Evolutionary conservation across 2,113 vertebrate species (phyloP), one percentile per base, ranked within the genome.

Genomic region (Nothocercus julius): DNA sequence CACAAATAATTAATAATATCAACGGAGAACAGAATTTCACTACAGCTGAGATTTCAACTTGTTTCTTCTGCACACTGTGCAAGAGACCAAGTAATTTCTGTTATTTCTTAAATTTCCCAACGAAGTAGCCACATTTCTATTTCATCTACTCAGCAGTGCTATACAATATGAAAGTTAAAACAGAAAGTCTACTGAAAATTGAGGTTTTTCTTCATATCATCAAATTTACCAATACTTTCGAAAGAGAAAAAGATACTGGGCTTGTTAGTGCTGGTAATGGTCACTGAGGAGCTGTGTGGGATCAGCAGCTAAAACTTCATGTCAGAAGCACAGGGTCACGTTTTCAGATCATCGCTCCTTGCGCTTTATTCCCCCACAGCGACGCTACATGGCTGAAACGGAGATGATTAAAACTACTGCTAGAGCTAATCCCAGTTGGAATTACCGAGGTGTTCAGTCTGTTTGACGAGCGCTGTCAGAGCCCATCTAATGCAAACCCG

Each of bases 11-110:
- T 85, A 82, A 59, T 36, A 15, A 38, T 84, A 51, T 66, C 69
- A 67, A 34, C 54, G 14, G 30, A 90, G 74, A 79, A 44, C 11
- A 89, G 62, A 66, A 68, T 85, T 70, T 82, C 27, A 69, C 10
- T 40, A 13, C 45, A 64, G 49, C 78, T 85, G 54, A 94, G 92
- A 86, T 82, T 40, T 30, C 54, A 73, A 80, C 75, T 91, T 87
- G 34, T 20, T 93, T 80, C 34, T 38, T 69, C 18, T 27, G 44
- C 14, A 84, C 82, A 59, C 28, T 54, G 58, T 44, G n/a, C 25
- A 61, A 58, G 11, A 75, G 13, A 42, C 20, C 25, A 90, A 92
- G 53, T 11, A 86, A 92, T 64, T 6, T 13, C 13, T 88, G 12
- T 15, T 73, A 14, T 47, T 84, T 74, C 24, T 56, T 94, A 34